Evolutionary conservation across 2,113 vertebrate genomes (phyloP).

Genomic region (Lagopus muta): DNA sequence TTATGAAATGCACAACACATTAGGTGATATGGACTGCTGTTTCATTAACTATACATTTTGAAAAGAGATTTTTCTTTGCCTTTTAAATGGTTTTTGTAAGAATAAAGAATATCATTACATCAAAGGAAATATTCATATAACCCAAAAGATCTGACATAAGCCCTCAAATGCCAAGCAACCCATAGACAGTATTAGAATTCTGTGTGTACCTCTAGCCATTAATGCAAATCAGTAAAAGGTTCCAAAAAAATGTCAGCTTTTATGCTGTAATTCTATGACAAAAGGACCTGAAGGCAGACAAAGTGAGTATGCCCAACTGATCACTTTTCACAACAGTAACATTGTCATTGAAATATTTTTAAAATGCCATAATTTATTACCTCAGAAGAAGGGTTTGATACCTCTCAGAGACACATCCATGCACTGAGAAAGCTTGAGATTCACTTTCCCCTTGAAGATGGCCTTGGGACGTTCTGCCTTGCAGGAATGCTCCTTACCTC

Average conservation of each 20-base stretch:
- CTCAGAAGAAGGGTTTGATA: not conserved
- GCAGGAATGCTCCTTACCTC: not conserved
- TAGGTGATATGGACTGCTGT: not conserved
- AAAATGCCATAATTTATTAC: not conserved
- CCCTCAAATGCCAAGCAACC: constrained; percentile 39
- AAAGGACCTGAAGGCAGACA: constrained; percentile 31
- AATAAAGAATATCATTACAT: constrained; percentile 44
- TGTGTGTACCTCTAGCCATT: not conserved
- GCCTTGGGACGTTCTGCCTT: not conserved
- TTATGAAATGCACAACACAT: constrained; percentile 50
- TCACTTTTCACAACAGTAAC: not conserved
- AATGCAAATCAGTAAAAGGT: constrained; percentile 53
- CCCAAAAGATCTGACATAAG: constrained; percentile 48
- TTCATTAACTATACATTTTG: constrained; percentile 44
- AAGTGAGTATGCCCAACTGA: constrained; percentile 1
- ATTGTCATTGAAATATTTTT: not conserved
- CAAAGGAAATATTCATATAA: constrained; percentile 64
- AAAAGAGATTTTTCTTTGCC: constrained; percentile 47
- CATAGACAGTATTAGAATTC: not conserved
- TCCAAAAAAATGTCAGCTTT: constrained; percentile 43
- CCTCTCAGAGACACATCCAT: not conserved
- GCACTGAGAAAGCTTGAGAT: not conserved
- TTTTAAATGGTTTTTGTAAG: constrained; percentile 55
- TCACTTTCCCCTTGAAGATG: not conserved
- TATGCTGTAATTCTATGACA: constrained; percentile 20